Conservation (phyloP, 2,888 invertebrate genomes). For the Phalera bucephala region DNA sequence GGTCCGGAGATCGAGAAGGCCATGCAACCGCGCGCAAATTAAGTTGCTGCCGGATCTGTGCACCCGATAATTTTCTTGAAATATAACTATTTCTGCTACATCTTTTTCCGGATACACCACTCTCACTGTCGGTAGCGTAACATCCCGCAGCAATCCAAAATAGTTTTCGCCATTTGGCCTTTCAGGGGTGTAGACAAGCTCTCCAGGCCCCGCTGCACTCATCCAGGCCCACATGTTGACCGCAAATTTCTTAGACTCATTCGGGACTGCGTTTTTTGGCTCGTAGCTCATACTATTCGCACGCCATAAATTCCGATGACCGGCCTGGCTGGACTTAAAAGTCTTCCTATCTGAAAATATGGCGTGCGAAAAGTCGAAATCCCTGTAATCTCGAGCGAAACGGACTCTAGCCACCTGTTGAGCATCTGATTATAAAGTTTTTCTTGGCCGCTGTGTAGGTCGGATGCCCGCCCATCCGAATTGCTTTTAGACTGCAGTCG, state of each 20-base stretch:
- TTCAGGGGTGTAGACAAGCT: background rate
- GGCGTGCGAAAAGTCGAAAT: slow-evolving; percentile 20
- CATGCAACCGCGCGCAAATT: background rate
- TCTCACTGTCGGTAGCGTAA: slow-evolving; percentile 12
- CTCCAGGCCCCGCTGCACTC: background rate
- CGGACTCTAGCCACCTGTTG: slow-evolving; percentile 15
- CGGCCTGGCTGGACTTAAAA: slow-evolving; percentile 12
- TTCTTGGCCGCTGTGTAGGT: too few relatives aligned
- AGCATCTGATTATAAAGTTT: slow-evolving; percentile 6
- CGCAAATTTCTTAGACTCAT: background rate
- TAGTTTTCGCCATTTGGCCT: background rate
- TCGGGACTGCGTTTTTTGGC: background rate
- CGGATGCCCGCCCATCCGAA: too few relatives aligned
- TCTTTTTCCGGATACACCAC: slow-evolving; percentile 12
- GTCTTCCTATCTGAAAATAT: slow-evolving; percentile 21
- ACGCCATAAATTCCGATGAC: slow-evolving; percentile 21
- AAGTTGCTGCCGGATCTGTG: slow-evolving; percentile 4
- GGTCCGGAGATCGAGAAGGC: slow-evolving; percentile 3
- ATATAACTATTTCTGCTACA: slow-evolving; percentile 8
- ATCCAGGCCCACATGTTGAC: background rate
- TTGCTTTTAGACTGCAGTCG: too few relatives aligned
- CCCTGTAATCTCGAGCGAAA: slow-evolving; percentile 16
- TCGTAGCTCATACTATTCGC: slow-evolving; percentile 14
- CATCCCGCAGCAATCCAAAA: slow-evolving; percentile 4
- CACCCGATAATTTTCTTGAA: slow-evolving; percentile 18